A percentile compares a stretch with the other conserved stretches of the same genome.
phyloP scores from a whole-genome alignment of 2,888 invertebrate genomes.

The Silvanus unidentatus region DNA sequence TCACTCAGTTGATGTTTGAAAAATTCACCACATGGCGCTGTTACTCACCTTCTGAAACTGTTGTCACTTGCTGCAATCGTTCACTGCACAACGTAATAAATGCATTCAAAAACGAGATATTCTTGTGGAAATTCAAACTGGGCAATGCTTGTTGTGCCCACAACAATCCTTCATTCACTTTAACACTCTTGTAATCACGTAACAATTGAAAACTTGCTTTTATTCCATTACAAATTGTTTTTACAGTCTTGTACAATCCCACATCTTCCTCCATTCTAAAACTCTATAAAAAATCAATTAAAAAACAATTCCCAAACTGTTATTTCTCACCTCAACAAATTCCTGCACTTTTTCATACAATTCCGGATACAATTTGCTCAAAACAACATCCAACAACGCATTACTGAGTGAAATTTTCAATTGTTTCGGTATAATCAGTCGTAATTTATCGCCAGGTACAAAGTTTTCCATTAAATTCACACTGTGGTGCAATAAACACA shows the following conservation, averaged over 20 bases:
- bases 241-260: slow-evolving; percentile 43
- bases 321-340: slow-evolving; percentile 48
- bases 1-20: no score
- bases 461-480: slow-evolving; percentile 41
- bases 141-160: slow-evolving; percentile 52
- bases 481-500: slow-evolving; percentile 46
- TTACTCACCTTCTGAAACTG: slow-evolving; percentile 21
- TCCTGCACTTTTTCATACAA: slow-evolving; percentile 44
- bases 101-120: slow-evolving; percentile 48
- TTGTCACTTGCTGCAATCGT: no score
- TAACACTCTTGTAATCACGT: slow-evolving; percentile 36
- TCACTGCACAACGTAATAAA: slow-evolving; percentile 19
- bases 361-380: slow-evolving; percentile 46
- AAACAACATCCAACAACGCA: slow-evolving; percentile 46
- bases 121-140: slow-evolving; percentile 56
- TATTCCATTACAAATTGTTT: slow-evolving; percentile 46
- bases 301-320: no score
- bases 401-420: slow-evolving; percentile 44
- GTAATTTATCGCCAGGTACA: slow-evolving; percentile 44
- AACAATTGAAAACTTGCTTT: slow-evolving; percentile 46
- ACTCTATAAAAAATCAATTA: slow-evolving; percentile 35
- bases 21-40: no score
- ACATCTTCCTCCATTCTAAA: slow-evolving; percentile 41
- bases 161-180: slow-evolving; percentile 41
- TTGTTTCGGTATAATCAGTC: slow-evolving; percentile 44